Conservation (phyloP, 2,797 vertebrate species). For the Centroberyx gerrardi region DNA sequence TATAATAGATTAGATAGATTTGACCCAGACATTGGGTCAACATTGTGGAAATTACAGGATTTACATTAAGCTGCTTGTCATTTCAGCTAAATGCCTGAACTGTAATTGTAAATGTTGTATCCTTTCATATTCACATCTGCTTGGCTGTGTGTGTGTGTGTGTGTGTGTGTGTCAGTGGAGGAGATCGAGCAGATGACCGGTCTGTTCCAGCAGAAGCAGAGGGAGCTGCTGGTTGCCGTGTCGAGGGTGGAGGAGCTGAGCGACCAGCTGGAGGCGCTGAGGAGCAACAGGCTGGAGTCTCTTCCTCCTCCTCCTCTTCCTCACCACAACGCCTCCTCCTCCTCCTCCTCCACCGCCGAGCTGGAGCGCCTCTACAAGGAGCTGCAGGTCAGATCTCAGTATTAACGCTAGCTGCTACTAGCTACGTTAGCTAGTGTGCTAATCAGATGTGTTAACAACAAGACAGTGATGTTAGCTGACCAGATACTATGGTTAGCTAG, state of each 20-base stretch:
- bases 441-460: no score
- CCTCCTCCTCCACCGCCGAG: constrained; percentile 75
- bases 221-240: constrained; percentile 92
- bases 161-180: constrained; percentile 86
- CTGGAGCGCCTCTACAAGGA: constrained; percentile 94
- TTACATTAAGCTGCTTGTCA: constrained; percentile 20
- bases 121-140: not conserved
- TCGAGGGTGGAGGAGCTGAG: constrained; percentile 94
- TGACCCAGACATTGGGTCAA: constrained; percentile 1
- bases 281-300: constrained; percentile 88
- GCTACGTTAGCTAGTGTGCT: no score
- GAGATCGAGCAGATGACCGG: constrained; percentile 97
- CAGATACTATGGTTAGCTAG: no score
- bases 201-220: constrained; percentile 96
- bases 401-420: no score
- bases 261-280: constrained; percentile 93
- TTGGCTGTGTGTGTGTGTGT: not conserved
- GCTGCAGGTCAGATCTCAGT: constrained; percentile 89
- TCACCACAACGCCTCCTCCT: constrained; percentile 73
- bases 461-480: no score
- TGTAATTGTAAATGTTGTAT: not conserved
- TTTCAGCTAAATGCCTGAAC: no score
- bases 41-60: constrained; percentile 22
- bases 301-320: constrained; percentile 33
- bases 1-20: not conserved